phyloP scores from a whole-genome alignment of 2,888 invertebrate species.

The Nemurella pictetii region DNA sequence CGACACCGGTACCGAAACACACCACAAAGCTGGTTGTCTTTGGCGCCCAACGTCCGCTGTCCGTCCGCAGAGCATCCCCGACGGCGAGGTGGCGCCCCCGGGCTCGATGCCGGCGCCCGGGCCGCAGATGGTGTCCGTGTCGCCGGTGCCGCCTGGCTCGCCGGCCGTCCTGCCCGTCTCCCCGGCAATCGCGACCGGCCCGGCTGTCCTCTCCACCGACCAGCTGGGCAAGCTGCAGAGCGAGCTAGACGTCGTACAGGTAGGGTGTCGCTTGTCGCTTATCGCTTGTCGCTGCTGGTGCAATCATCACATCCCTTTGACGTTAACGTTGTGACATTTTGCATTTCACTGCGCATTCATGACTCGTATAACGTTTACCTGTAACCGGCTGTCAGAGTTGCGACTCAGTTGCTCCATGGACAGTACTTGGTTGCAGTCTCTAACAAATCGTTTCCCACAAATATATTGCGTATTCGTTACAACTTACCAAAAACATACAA shows the following conservation, averaged over 20 bases:
- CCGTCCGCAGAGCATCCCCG: constrained; percentile 51
- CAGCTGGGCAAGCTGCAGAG: constrained; percentile 87
- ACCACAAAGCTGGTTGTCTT: no score
- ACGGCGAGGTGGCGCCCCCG: constrained; percentile 46
- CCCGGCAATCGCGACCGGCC: constrained; percentile 47
- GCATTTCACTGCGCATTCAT: no score
- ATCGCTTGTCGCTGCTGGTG: not conserved
- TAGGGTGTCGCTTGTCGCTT: not conserved
- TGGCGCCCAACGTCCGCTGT: no score
- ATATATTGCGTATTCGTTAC: no score
- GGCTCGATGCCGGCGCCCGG: constrained; percentile 42
- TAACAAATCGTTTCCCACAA: no score
- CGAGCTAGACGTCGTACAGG: constrained; percentile 83
- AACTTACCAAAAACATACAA: no score
- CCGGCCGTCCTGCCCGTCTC: constrained; percentile 33
- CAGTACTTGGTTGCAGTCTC: no score
- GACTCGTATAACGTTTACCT: no score
- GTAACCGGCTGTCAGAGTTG: no score
- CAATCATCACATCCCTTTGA: not conserved
- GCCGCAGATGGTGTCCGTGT: constrained; percentile 41
- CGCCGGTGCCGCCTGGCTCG: constrained; percentile 42
- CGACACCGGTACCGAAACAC: no score
- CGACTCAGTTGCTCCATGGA: no score
- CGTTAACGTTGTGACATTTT: no score
- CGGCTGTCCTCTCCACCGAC: constrained; percentile 67